Conservation (phyloP, 2,113 vertebrate genomes). For the Pipra filicauda region DNA sequence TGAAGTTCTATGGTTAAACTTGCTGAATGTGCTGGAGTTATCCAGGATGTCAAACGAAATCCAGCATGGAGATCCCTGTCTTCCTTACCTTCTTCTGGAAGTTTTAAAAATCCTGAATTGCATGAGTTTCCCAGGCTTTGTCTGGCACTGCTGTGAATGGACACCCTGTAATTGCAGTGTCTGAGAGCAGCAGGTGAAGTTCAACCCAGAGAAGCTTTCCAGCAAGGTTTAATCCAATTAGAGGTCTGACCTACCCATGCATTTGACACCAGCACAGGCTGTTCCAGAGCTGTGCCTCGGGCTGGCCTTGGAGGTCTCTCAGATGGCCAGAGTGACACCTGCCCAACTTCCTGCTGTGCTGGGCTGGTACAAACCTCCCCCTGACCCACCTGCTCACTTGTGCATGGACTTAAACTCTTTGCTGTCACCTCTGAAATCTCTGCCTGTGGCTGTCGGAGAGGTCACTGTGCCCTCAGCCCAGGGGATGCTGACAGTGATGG, state of each 20-base stretch:
- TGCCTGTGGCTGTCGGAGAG: background rate
- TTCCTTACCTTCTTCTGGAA: rapidly evolving
- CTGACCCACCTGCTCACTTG: background rate
- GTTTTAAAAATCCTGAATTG: background rate
- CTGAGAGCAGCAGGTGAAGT: background rate
- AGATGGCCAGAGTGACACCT: background rate
- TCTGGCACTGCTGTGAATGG: background rate
- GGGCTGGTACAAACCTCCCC: background rate
- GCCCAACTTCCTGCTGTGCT: background rate
- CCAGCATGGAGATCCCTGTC: background rate
- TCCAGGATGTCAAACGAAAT: background rate
- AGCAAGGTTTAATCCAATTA: background rate
- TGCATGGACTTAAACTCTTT: background rate
- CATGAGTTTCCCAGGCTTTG: background rate
- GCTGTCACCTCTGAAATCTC: background rate
- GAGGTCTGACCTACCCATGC: background rate
- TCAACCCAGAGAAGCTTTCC: background rate
- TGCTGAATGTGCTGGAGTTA: background rate
- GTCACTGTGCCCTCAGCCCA: background rate
- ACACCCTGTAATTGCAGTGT: background rate
- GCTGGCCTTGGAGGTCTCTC: background rate
- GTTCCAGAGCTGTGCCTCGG: background rate
- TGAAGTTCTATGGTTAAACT: background rate
- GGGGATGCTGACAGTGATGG: background rate
- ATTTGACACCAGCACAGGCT: background rate